These are phyloP conservation scores for Orchesella cincta DNA, from an alignment of 1,140 invertebrate genomes.

Conservation along the genomic window DNA sequence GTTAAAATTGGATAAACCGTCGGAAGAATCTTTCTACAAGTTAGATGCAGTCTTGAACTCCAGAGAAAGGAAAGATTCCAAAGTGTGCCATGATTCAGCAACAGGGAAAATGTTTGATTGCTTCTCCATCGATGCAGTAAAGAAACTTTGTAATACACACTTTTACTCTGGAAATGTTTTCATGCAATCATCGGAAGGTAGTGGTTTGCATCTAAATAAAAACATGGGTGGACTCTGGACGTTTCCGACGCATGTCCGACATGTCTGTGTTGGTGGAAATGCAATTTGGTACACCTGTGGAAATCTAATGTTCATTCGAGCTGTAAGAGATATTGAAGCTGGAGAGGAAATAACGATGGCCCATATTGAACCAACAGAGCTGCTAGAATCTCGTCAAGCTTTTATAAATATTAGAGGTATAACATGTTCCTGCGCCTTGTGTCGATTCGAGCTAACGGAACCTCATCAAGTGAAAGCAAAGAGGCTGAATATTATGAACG, in stretches of 20 bases:
- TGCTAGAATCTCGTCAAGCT: background rate
- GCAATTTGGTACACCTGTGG: conserved; percentile 22
- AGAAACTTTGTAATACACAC: background rate
- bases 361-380: conserved; percentile 16
- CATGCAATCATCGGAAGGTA: background rate
- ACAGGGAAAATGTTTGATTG: background rate
- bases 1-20: background rate
- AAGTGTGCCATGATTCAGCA: background rate
- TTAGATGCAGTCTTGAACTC: background rate
- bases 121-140: no score
- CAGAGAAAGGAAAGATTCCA: background rate
- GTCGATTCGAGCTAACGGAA: conserved; percentile 15
- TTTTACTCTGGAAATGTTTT: background rate
- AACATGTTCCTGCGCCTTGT: conserved; percentile 21
- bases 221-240: conserved; percentile 30
- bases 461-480: background rate
- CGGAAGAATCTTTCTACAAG: background rate
- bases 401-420: conserved; percentile 15
- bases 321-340: conserved; percentile 12
- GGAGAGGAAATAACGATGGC: conserved; percentile 30
- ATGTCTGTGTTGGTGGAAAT: conserved; percentile 31
- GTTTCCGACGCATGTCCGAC: conserved; percentile 28
- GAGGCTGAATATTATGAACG: background rate
- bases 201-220: background rate
- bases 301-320: conserved; percentile 32